These are phyloP conservation scores for Eupithecia inturbata DNA, from an alignment of 2,888 invertebrate genomes.

Conservation along the genomic window DNA sequence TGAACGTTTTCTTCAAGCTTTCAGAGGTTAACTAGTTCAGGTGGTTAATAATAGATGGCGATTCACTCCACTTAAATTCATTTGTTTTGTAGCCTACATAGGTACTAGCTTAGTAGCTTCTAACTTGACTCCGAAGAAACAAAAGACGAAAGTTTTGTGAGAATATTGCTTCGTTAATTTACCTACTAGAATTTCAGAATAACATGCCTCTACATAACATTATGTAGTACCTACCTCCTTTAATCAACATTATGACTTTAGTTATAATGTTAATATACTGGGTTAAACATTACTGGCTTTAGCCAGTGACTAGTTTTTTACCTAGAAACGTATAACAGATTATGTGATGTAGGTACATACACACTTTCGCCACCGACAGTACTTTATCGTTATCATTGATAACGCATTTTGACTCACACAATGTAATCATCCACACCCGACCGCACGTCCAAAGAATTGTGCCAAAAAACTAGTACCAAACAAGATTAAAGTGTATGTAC, in stretches of 20 bases:
- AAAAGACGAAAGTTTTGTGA: not conserved
- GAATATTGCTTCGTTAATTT: not conserved
- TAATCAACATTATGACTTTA: not conserved
- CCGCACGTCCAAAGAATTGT: slow-evolving; percentile 57
- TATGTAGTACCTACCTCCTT: no score
- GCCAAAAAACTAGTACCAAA: slow-evolving; percentile 32
- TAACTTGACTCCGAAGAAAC: not conserved
- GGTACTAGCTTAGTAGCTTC: not conserved
- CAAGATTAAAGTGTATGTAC: slow-evolving; percentile 43
- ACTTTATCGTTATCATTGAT: slow-evolving; percentile 70
- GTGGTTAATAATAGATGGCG: slow-evolving; percentile 15
- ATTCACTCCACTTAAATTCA: not conserved
- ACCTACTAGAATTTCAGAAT: not conserved
- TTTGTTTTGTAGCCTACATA: not conserved
- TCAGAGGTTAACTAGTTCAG: slow-evolving; percentile 12
- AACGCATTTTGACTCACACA: slow-evolving; percentile 74
- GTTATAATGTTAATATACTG: no score
- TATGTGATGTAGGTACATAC: slow-evolving; percentile 16
- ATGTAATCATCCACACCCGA: slow-evolving; percentile 58
- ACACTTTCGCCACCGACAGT: slow-evolving; percentile 57
- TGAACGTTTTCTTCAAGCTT: not conserved
- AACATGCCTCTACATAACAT: not conserved
- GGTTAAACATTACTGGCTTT: no score
- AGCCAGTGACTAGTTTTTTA: slow-evolving; percentile 18
- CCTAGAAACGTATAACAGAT: slow-evolving; percentile 29